Evolutionary conservation across 2,113 vertebrate genomes (phyloP), one percentile per base, ranked within the genome.

Genomic region (Crotalus helleri): DNA sequence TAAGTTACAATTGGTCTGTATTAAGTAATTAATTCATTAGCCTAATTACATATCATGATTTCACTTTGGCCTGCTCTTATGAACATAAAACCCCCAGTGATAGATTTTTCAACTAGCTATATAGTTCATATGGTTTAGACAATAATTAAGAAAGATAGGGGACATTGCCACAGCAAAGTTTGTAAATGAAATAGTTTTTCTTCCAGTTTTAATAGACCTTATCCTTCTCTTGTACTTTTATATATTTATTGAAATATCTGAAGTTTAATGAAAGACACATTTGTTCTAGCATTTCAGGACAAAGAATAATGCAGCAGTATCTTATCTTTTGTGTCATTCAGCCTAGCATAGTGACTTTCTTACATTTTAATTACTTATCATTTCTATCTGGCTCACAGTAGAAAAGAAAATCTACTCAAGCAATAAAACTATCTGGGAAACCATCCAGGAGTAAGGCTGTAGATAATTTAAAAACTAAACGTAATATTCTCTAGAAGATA

Each of bases 391-490:
- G 54, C 69, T 94, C 8, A 0, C 85, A 94, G 95, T 91, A 94
- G 26, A 88, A 95, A 97, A 94, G 57, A 89, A 95, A 92, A 89
- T 39, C 95, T 87, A 94, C 95, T 96, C 86, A 95, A 94, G 59
- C 95, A 96, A 94, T 86, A 95, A 94, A 95, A 94, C 88, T 69
- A 93, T n/a, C 91, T 95, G 91, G 86, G 89, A 96, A 95, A 54
- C 44, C 90, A 23, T 95, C 95, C 95, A 96, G 92, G 90, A 90
- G 51, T 90, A 95, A 61, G 1, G 10, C 94, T 94, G 95, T 94
- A 97, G 96, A 97, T 96, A 93, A 92, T 94, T 96, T 95, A 93
- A 93, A 95, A 96, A 88, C 15, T 92, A 91, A 96, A 96, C 96
- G 88, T 94, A 95, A 90, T 96, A 94, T 91, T 94, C 93, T 92